phyloP scores from a whole-genome alignment of 2,888 invertebrate species.

The Catocala fraxini region DNA sequence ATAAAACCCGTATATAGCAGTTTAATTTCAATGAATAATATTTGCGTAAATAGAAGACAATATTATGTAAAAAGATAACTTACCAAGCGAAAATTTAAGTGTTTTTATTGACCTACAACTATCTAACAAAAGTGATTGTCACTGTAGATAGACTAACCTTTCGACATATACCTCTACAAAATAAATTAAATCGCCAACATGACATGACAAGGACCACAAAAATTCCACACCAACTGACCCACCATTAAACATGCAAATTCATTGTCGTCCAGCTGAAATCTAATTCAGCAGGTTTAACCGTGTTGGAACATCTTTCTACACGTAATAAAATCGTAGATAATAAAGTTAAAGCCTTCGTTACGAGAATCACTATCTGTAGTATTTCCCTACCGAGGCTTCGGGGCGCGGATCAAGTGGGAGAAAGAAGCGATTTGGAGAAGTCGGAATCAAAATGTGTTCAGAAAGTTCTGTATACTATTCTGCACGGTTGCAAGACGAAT shows the following conservation, averaged over 20 bases:
- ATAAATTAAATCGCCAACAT: not conserved
- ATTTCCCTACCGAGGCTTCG: not conserved
- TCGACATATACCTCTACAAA: no score
- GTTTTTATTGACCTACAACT: no score
- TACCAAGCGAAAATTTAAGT: no score
- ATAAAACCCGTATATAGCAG: no score
- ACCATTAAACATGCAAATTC: constrained; percentile 34
- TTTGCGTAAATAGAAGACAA: no score
- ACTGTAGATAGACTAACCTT: no score
- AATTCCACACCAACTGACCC: constrained; percentile 1
- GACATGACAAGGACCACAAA: constrained; percentile 3
- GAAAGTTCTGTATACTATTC: no score
- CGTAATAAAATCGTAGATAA: constrained; percentile 38
- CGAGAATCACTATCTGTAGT: constrained; percentile 23
- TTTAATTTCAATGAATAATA: no score
- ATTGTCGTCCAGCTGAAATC: constrained; percentile 18
- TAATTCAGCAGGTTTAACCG: constrained; percentile 22
- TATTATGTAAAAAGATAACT: no score
- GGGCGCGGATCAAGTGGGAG: not conserved
- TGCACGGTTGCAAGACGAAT: no score
- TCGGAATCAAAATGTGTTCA: no score
- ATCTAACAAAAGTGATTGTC: no score
- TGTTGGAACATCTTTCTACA: constrained; percentile 23
- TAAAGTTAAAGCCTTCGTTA: constrained; percentile 29
- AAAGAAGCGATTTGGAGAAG: not conserved